A percentile compares a stretch with the other conserved stretches of the same genome.
Evolutionary conservation across 2,888 invertebrate genomes (phyloP).

Genomic region (Synergus laeviventris): DNA sequence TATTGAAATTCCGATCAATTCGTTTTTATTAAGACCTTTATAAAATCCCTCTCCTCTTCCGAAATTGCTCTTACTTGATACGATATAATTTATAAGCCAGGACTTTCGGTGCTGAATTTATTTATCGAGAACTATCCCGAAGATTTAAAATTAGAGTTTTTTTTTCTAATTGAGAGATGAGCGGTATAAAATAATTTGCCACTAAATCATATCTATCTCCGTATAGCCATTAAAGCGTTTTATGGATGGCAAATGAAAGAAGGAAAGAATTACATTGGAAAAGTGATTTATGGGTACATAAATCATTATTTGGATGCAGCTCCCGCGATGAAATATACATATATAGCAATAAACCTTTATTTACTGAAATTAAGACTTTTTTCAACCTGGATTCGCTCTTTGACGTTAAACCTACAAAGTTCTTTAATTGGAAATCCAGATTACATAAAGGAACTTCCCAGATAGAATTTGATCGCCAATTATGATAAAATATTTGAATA

Average conservation of each 20-base stretch:
- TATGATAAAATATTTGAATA: background rate
- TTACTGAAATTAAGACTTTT: background rate
- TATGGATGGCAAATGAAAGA: background rate
- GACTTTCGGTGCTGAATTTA: no score
- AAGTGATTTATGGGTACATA: background rate
- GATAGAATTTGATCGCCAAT: background rate
- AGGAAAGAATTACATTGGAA: slow-evolving; percentile 2
- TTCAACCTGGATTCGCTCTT: background rate
- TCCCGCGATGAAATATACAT: background rate
- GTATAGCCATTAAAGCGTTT: background rate
- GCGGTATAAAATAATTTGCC: background rate
- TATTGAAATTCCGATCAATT: slow-evolving; percentile 52
- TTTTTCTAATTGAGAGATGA: background rate
- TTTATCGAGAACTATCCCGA: background rate
- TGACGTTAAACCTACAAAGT: background rate
- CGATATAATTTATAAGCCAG: background rate
- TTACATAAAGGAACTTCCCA: background rate
- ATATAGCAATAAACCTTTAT: background rate
- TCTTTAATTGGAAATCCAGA: background rate
- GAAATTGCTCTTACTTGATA: background rate
- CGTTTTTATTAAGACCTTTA: slow-evolving; percentile 43
- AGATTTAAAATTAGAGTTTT: background rate
- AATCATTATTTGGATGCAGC: background rate
- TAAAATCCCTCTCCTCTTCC: background rate
- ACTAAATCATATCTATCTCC: background rate